Percentiles rank a stretch among this genome's conserved stretches.
Conservation (phyloP, 2,113 vertebrate species). For the Arenaria interpres region DNA sequence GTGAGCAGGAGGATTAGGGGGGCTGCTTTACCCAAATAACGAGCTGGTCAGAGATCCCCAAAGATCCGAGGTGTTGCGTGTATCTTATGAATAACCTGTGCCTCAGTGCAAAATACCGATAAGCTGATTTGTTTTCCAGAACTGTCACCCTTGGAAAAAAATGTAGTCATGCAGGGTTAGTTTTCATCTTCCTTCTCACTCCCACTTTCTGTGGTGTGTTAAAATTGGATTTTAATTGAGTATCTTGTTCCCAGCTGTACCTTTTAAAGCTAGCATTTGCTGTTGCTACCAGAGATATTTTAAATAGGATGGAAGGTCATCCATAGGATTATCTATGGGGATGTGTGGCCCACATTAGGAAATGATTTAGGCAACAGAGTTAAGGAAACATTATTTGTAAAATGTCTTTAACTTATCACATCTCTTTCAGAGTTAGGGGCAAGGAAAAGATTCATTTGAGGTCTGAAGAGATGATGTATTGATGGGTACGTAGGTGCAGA, state of each 20-base stretch:
- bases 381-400: background rate
- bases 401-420: background rate
- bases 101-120: background rate
- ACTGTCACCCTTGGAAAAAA: background rate
- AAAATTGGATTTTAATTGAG: background rate
- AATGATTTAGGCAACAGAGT: background rate
- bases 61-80: fast-evolving
- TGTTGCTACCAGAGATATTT: background rate
- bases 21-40: background rate
- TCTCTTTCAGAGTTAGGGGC: background rate
- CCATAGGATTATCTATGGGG: background rate
- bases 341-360: background rate
- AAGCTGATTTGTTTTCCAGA: background rate
- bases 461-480: background rate
- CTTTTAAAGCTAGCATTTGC: background rate
- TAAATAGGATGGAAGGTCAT: background rate
- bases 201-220: background rate
- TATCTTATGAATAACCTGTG: fast-evolving
- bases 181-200: conserved; percentile 9
- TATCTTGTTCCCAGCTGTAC: background rate
- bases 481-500: background rate
- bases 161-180: background rate
- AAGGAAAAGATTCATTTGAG: background rate
- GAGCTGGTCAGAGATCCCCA: no score
- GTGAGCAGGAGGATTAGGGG: fast-evolving